Evolutionary conservation across 1,140 invertebrate species (phyloP).

Genomic region (Pissodes strobi): DNA sequence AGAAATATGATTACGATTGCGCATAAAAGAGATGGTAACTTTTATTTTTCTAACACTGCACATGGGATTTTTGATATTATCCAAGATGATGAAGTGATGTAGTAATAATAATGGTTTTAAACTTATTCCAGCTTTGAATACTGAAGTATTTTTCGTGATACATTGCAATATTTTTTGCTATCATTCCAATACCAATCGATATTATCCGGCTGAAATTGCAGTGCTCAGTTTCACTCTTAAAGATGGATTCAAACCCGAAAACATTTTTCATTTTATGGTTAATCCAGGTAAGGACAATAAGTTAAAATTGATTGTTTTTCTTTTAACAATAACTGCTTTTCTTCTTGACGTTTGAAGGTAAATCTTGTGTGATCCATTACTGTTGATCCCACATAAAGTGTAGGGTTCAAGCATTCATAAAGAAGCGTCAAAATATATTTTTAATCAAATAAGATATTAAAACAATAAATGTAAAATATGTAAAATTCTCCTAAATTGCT

Average conservation of each 20-base stretch:
- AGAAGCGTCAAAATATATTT: no score
- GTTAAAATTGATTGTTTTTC: no score
- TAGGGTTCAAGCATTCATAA: no score
- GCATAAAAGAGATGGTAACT: constrained; percentile 6
- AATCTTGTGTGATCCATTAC: no score
- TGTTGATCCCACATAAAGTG: neutral
- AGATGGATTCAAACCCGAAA: constrained; percentile 57
- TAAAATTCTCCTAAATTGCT: constrained; percentile 3
- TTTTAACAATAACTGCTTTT: no score
- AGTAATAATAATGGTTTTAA: neutral
- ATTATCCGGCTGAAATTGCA: constrained; percentile 53
- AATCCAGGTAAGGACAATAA: constrained; percentile 60
- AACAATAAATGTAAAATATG: neutral
- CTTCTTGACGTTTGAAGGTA: no score
- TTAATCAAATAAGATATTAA: neutral
- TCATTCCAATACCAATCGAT: constrained; percentile 43
- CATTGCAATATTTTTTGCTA: constrained; percentile 57
- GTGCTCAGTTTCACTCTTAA: constrained; percentile 58
- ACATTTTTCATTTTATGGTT: constrained; percentile 59
- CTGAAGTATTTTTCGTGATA: constrained; percentile 54
- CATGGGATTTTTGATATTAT: neutral
- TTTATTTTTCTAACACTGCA: neutral
- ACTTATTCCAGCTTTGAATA: constrained; percentile 39
- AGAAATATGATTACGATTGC: constrained; percentile 18
- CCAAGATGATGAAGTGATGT: neutral